These are phyloP conservation scores for Myotis pilosus DNA, from an alignment of 2,797 vertebrate species.

Conservation along the genomic window DNA sequence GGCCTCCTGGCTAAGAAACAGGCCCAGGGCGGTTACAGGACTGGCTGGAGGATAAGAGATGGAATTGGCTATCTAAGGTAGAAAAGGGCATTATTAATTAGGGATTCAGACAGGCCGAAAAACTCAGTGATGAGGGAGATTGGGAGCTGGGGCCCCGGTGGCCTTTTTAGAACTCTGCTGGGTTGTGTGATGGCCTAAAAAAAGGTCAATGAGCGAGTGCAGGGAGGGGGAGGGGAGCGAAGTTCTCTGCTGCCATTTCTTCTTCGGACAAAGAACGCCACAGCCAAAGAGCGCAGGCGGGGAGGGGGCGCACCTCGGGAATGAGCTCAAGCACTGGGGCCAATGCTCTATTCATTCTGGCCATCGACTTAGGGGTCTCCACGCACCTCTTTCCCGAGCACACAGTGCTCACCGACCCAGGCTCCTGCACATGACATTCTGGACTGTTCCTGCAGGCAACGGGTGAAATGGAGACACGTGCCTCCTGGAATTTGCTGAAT, in stretches of 20 bases:
- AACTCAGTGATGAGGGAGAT: slow-evolving; percentile 10
- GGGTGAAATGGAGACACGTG: background rate
- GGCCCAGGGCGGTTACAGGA: background rate
- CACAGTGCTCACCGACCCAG: background rate
- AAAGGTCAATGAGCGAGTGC: slow-evolving; percentile 2
- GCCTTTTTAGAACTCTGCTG: slow-evolving; percentile 26
- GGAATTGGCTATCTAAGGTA: slow-evolving; percentile 27
- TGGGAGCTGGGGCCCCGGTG: background rate
- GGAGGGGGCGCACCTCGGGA: rapidly evolving
- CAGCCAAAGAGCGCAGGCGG: background rate
- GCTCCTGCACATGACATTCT: background rate
- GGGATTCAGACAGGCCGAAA: background rate
- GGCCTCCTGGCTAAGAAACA: background rate
- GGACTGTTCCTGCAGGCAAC: background rate
- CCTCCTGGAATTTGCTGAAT: slow-evolving; percentile 21
- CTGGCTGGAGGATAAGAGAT: background rate
- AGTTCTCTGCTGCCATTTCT: background rate
- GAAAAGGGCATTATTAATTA: background rate
- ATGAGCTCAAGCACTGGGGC: background rate
- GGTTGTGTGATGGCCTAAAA: background rate
- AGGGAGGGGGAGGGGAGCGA: background rate
- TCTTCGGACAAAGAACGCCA: background rate
- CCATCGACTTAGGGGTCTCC: background rate
- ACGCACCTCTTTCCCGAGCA: background rate
- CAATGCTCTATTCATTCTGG: background rate